Base-by-base conservation (phyloP, 2,888 invertebrate species). In the Harpalus rubripes region DNA sequence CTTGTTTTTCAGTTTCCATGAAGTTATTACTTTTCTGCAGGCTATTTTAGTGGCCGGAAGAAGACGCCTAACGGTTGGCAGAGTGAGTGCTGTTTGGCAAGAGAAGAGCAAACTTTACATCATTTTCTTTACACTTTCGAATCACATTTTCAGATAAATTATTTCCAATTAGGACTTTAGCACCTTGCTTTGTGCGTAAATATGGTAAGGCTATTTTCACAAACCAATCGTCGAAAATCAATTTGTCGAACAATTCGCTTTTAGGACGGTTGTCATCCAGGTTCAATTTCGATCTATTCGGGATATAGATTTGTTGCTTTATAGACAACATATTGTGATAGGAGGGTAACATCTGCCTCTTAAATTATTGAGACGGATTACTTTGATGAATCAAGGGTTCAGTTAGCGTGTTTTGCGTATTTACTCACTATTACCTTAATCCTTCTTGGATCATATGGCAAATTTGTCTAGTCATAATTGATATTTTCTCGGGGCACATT, bases 401-500 rank as follows among this genome's bases (percentile, higher is more conserved):
- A 79, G 65, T 89, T 87, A 32, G 88, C 87, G 86, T 90, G 88
- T 85, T 90, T 89, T 10, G 82, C 74, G 7, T 89, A 89, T 79
- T 88, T 86, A 41, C 89, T 86, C 22, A 61, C 22, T 18, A 61
- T 61, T n/a, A 88, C 85, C 74, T 87, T 88, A 83, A 87, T 87
- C 74, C 85, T 86, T 3, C 89, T 89, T 44, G 89, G 89, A 76
- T 90, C 88, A 83, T 90, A 89, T 12, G 87, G 78, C 6, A 91
- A 85, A 76, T 89, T 89, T 4, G 89, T 89, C 85, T 90, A 89
- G 85, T 90, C 89, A 87, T 89, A 90, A 81, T 90, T 90, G 32
- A 88, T 58, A 58, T 58, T 58, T 58, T 58, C 58, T 58, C 7
- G 58, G 58, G 8, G 61, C 18, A 61, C 18, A 61, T 61, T 61